phyloP scores from a whole-genome alignment of 2,113 vertebrate species.

The Crypturellus undulatus region DNA sequence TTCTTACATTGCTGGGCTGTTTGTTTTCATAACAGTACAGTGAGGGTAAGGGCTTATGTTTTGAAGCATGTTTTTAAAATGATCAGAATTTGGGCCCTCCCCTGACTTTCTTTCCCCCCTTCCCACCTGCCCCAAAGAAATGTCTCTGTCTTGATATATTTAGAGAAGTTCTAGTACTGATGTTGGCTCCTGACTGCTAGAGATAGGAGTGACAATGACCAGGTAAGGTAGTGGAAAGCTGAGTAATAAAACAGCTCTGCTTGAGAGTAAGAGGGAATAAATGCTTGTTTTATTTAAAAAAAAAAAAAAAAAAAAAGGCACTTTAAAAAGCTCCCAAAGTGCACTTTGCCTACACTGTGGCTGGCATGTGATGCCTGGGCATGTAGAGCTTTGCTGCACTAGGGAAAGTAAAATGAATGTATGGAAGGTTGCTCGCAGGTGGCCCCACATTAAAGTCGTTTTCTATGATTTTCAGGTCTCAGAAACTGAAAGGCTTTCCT shows the following conservation, averaged over 20 bases:
- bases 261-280: no score
- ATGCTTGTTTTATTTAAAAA: no score
- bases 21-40: fast-evolving
- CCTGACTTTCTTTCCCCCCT: no score
- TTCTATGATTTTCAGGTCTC: conserved; percentile 80
- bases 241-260: not conserved
- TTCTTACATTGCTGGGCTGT: not conserved
- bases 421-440: not conserved
- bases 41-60: not conserved
- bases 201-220: fast-evolving
- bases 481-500: conserved; percentile 88
- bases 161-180: not conserved
- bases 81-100: not conserved
- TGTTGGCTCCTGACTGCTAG: fast-evolving
- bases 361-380: fast-evolving
- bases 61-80: not conserved
- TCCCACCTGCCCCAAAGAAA: no score
- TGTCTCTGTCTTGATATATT: not conserved
- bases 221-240: not conserved
- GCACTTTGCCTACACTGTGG: fast-evolving
- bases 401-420: not conserved
- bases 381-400: not conserved
- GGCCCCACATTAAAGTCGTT: not conserved
- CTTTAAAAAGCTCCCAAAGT: not conserved
- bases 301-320: no score